Evolutionary conservation across 2,888 invertebrate species (phyloP).

Genomic region (Rhingia rostrata): DNA sequence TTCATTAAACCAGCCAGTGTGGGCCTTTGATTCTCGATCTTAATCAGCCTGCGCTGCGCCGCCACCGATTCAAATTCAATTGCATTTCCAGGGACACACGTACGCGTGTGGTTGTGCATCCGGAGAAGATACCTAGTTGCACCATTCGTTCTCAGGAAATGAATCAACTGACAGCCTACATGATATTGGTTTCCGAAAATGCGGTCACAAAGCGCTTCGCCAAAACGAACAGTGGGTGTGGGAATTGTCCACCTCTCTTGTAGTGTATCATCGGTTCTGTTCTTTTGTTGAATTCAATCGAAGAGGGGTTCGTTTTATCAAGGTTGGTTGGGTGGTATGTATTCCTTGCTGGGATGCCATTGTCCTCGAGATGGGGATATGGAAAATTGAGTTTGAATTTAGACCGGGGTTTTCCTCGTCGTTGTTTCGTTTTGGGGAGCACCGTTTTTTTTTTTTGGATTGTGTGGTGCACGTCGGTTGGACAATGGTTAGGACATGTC

Average conservation of each 20-base stretch:
- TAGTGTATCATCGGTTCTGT: slow-evolving; percentile 42
- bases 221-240: slow-evolving; percentile 14
- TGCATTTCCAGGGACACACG: slow-evolving; percentile 23
- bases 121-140: slow-evolving; percentile 20
- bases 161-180: slow-evolving; percentile 56
- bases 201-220: slow-evolving; percentile 52
- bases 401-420: slow-evolving; percentile 39
- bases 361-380: slow-evolving; percentile 38
- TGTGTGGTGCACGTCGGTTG: slow-evolving; percentile 4
- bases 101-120: slow-evolving; percentile 8
- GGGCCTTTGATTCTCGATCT: slow-evolving; percentile 17
- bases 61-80: slow-evolving; percentile 54
- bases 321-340: neutral
- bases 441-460: slow-evolving; percentile 1
- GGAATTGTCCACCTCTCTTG: slow-evolving; percentile 32
- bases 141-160: slow-evolving; percentile 16
- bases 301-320: slow-evolving; percentile 1
- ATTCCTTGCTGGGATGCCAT: neutral
- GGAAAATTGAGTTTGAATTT: slow-evolving; percentile 66
- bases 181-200: slow-evolving; percentile 69
- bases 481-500: slow-evolving; percentile 55
- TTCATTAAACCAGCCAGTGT: slow-evolving; percentile 1
- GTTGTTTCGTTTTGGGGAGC: slow-evolving; percentile 3
- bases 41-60: slow-evolving; percentile 13
- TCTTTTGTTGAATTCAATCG: slow-evolving; percentile 52